Evolutionary conservation across 1,140 invertebrate species (phyloP), one percentile per base, ranked within the genome.

Genomic region (Metaphire vulgaris): DNA sequence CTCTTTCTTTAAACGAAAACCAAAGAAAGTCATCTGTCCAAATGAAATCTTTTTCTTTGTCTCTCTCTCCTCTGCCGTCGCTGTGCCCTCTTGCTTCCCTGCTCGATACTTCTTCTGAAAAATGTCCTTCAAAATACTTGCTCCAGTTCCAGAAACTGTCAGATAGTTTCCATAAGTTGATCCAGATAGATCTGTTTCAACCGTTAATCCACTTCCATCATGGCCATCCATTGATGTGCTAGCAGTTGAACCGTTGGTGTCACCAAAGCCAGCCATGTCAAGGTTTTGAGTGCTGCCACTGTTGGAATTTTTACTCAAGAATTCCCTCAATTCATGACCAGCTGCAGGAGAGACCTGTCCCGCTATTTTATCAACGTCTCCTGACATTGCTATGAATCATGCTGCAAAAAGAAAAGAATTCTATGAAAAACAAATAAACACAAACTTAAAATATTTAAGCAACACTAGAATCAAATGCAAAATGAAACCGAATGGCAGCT

Each of bases 1-100:
- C n/a, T 73, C 72, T 34, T 73, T 73, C 41, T 73, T 73, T 33
- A 34, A 73, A 34, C 72, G 33, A 28, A 73, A 73, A 21, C 41
- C 41, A 41, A 73, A 73, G 31, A 73, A 41, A 64, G 72, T 41
- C 1, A n/a, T 26, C 21, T 56, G 41, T 12, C 41, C 41, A 21
- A 56, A 56, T 56, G 41, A 56, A 21, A 56, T 56, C 41, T 56
- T 56, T 21, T 56, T 56, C 41, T 56, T 56, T 56, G 41, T 12
- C 21, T 56, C 41, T 21, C 21, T 56, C 6, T 56, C 41, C 6
- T 6, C 41, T 56, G 41, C 41, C 26, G 33, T 1, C 28, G 32
- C 30, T 33, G 72, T 21, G 29, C 56, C 72, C 21, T 71, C 32
- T 21, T n/a, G n/a, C n/a, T 30, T n/a, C 6, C 6, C 6, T 21